A percentile compares a stretch with the other conserved stretches of the same genome.
Evolutionary conservation across 2,888 invertebrate genomes (phyloP).

Genomic region (Drosophila pseudotalamancana): DNA sequence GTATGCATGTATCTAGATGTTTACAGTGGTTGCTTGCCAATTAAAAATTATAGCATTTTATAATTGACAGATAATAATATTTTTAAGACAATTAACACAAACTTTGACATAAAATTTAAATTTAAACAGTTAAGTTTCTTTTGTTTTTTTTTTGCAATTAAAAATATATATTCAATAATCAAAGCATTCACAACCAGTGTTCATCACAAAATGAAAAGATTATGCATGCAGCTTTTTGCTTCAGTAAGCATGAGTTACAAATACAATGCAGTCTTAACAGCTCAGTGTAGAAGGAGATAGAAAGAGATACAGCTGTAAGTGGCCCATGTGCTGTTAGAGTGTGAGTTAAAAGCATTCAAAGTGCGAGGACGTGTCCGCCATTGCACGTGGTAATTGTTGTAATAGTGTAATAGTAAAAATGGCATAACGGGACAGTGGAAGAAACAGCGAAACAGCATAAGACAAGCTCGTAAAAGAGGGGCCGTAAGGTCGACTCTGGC

Average conservation of each 20-base stretch:
- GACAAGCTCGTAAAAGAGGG: constrained; percentile 2
- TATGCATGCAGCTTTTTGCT: not conserved
- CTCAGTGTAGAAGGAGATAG: not conserved
- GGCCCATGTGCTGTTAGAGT: constrained; percentile 3
- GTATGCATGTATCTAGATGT: no score
- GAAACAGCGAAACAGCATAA: not conserved
- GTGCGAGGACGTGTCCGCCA: constrained; percentile 10
- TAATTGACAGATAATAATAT: not conserved
- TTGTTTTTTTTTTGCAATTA: not conserved
- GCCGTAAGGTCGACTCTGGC: constrained; percentile 13
- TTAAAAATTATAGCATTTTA: not conserved
- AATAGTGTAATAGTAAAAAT: constrained; percentile 13
- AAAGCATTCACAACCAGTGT: not conserved
- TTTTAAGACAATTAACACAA: not conserved
- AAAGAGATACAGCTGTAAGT: not conserved
- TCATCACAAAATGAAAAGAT: not conserved
- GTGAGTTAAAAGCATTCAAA: constrained; percentile 24
- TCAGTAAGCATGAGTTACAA: not conserved
- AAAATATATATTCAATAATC: not conserved
- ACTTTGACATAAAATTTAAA: not conserved
- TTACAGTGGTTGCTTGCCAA: not conserved
- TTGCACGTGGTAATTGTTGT: constrained; percentile 40
- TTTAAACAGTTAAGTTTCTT: no score
- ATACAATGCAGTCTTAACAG: not conserved
- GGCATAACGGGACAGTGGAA: constrained; percentile 1